Percentiles rank a stretch among this genome's conserved stretches.
phyloP scores from a whole-genome alignment of 2,888 invertebrate genomes.

The Agrotis ipsilon region DNA sequence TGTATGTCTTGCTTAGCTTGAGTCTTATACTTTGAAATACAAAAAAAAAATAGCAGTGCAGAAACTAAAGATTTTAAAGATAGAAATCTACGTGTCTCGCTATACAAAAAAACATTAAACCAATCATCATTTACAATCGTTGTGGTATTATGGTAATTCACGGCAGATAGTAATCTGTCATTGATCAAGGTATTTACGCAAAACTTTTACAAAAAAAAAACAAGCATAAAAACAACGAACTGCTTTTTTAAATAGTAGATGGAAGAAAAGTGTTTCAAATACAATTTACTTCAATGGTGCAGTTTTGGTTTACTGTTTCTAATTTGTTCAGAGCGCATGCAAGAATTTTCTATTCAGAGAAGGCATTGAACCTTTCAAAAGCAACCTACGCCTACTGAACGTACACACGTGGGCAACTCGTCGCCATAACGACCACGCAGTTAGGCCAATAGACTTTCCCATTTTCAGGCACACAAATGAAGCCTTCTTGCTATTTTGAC shows the following conservation, averaged over 20 bases:
- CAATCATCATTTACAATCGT: conserved; percentile 17
- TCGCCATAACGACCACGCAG: conserved; percentile 80
- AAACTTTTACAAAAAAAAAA: conserved; percentile 1
- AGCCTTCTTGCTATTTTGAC: conserved; percentile 70
- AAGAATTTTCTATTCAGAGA: conserved; percentile 54
- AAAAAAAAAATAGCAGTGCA: too few relatives aligned
- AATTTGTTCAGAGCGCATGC: conserved; percentile 50
- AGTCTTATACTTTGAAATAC: too few relatives aligned
- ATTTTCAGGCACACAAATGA: conserved; percentile 72
- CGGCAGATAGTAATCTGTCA: conserved; percentile 44
- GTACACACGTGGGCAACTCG: conserved; percentile 62
- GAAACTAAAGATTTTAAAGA: too few relatives aligned
- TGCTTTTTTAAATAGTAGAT: conserved; percentile 17
- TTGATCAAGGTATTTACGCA: conserved; percentile 24
- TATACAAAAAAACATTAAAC: conserved; percentile 39
- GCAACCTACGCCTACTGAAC: conserved; percentile 51
- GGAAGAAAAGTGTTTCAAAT: conserved; percentile 18
- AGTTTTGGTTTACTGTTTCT: conserved; percentile 43
- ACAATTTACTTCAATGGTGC: conserved; percentile 22
- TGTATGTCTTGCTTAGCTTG: too few relatives aligned
- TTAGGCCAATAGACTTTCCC: conserved; percentile 85
- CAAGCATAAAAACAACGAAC: not conserved
- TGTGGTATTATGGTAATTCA: conserved; percentile 43
- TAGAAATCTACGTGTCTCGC: conserved; percentile 11
- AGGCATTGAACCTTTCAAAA: conserved; percentile 65